phyloP scores from a whole-genome alignment of 2,113 vertebrate species.

The Saimiri boliviensis region DNA sequence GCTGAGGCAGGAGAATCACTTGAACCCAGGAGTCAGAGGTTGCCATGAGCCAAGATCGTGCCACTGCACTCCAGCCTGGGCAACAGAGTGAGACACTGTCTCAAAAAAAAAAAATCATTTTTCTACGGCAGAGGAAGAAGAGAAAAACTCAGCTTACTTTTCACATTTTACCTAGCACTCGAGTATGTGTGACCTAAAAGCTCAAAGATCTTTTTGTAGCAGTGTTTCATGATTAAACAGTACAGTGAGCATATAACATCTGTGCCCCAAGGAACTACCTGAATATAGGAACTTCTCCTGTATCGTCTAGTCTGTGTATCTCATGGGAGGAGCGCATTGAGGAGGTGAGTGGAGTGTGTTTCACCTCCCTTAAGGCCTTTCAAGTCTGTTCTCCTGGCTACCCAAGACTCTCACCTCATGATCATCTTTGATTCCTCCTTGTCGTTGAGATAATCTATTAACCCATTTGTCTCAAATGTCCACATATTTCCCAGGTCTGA shows the following conservation, averaged over 20 bases:
- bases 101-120: not conserved
- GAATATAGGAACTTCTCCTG: too few species aligned
- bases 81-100: too few species aligned
- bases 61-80: too few species aligned
- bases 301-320: not conserved
- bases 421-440: not conserved
- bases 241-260: too few species aligned
- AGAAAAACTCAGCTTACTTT: not conserved
- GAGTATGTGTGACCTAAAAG: not conserved
- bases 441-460: not conserved
- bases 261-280: not conserved
- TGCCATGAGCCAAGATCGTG: too few species aligned
- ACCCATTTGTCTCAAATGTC: not conserved
- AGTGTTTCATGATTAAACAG: not conserved
- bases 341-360: too few species aligned
- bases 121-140: not conserved
- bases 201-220: not conserved
- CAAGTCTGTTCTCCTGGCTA: accelerated
- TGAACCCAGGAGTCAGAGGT: too few species aligned
- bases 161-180: not conserved
- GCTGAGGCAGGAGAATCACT: too few species aligned
- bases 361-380: not conserved
- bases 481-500: too few species aligned
- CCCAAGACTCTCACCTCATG: not conserved
- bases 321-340: not conserved